These are phyloP conservation scores for Pogonus chalceus DNA, from an alignment of 1,140 invertebrate species.

Conservation along the genomic window DNA sequence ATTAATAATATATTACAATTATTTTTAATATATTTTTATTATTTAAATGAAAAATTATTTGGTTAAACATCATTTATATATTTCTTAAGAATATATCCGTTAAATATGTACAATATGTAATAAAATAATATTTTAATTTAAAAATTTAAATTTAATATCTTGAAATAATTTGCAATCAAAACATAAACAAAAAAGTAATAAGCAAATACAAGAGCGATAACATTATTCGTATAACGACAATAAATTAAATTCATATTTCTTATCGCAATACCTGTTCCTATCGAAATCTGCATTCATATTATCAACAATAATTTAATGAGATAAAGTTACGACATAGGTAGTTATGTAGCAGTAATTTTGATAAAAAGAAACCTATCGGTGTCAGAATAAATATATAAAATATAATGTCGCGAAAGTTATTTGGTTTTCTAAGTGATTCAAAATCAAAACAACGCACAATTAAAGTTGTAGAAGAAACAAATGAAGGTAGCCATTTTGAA, in stretches of 20 bases:
- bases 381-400: background rate
- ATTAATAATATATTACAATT: no score
- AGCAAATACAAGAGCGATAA: background rate
- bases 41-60: background rate
- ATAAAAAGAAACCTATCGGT: background rate
- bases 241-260: background rate
- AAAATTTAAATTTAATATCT: no score
- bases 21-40: background rate
- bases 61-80: background rate
- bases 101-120: background rate
- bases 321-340: background rate
- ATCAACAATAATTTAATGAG: background rate
- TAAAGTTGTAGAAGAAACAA: conserved; percentile 9
- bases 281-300: conserved; percentile 1
- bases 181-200: background rate
- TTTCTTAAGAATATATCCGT: no score
- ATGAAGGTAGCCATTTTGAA: background rate
- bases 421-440: background rate
- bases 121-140: background rate
- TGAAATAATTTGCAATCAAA: no score
- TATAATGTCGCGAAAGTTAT: background rate
- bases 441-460: conserved; percentile 11
- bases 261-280: conserved; percentile 1
- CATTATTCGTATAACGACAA: background rate
- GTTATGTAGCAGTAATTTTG: background rate